Conservation (phyloP, 2,113 vertebrate genomes). For the Mastomys coucha region DNA sequence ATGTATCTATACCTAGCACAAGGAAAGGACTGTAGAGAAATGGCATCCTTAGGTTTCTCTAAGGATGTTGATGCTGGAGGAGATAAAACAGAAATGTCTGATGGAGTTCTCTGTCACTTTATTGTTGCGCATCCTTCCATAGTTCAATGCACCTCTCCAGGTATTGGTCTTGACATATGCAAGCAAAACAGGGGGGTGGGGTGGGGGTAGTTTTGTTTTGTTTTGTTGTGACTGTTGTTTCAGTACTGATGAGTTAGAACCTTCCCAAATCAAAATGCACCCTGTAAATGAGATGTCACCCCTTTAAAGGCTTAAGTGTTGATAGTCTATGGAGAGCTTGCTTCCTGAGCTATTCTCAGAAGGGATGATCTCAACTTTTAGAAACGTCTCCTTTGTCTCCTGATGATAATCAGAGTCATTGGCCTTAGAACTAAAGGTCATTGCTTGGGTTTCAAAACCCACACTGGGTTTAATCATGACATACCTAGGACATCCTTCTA, state of each 20-base stretch:
- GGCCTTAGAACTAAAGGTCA: background rate
- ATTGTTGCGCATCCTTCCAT: background rate
- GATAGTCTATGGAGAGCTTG: background rate
- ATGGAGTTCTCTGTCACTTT: background rate
- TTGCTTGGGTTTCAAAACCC: background rate
- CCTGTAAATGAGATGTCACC: background rate
- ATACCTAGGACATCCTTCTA: background rate
- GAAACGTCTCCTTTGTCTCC: background rate
- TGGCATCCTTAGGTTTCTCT: background rate
- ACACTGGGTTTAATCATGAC: background rate
- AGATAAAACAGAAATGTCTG: background rate
- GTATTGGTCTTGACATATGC: background rate
- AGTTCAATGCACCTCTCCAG: background rate
- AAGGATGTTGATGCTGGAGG: too few relatives aligned
- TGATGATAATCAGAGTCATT: background rate
- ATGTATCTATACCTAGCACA: background rate
- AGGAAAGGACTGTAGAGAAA: background rate
- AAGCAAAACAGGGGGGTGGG: background rate
- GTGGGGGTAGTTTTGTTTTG: background rate
- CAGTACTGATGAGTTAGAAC: background rate
- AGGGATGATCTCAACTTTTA: background rate
- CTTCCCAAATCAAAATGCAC: background rate
- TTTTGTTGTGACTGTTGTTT: background rate
- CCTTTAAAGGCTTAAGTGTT: background rate
- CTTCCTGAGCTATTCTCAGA: background rate